Base-by-base conservation (phyloP, 2,888 invertebrate genomes). In the Barypeithes pellucidus region DNA sequence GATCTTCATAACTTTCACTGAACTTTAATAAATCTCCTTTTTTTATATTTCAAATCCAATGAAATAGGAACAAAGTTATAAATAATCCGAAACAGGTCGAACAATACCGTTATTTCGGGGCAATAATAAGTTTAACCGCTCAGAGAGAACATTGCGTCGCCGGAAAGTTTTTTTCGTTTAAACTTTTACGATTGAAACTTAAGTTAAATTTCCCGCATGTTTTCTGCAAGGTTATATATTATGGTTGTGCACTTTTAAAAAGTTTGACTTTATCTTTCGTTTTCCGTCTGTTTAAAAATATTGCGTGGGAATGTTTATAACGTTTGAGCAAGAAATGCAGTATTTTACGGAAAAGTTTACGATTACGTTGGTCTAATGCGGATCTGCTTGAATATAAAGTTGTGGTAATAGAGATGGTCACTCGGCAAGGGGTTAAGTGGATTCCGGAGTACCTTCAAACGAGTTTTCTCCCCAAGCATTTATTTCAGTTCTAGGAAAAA, bases 131-230 rank as follows among this genome's bases (percentile, higher is more conserved):
- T 39, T 39, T 39, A n/a, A 39, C n/a, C 9, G 39, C n/a, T n/a
- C 9, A 2, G 3, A 39, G 9, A 12, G 39, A 39, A 39, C 8
- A 29, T 29, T 29, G 29, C 29, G 39, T n/a, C 12, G 39, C 39
- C 11, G 39, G 12, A 39, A 39, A 39, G n/a, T 39, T 39, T 39
- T n/a, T 39, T 39, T 39, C 39, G 39, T 39, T 39, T 39, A 39
- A 39, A 39, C 39, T 39, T 39, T 39, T 39, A 3, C 39, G 39
- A 39, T 39, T 39, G 39, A 39, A 39, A n/a, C n/a, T n/a, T 39
- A 39, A 39, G 39, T 39, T n/a, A n/a, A 39, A 39, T 39, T 39
- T n/a, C n/a, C n/a, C n/a, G 39, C 39, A 39, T 39, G n/a, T 39
- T 12, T 39, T 39, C 39, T 39, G 39, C 39, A 39, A 39, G 39